Conservation (phyloP, 2,113 vertebrate species). For the Illadopsis cleaveri region DNA sequence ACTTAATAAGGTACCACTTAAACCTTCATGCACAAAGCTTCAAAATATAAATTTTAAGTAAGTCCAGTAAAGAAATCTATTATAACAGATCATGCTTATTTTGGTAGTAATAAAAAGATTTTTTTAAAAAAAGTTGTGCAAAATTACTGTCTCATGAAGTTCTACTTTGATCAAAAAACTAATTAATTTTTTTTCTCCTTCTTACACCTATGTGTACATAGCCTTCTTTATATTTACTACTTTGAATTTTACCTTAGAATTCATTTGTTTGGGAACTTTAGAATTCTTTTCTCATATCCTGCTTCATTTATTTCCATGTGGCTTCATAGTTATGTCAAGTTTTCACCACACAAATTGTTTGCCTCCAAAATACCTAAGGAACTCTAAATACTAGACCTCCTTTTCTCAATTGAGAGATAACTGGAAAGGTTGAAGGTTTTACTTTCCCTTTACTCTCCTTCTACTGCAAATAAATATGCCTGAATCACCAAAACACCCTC, state of each 20-base stretch:
- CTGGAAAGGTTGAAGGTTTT: neutral
- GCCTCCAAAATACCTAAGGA: neutral
- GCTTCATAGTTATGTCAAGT: neutral
- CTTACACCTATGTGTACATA: neutral
- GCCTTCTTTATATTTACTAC: accelerated
- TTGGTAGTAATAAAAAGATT: neutral
- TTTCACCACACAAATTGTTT: neutral
- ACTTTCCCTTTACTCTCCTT: neutral
- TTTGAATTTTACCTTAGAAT: neutral
- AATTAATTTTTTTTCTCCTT: neutral
- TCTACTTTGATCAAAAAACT: neutral
- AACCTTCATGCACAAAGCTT: accelerated
- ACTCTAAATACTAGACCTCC: neutral
- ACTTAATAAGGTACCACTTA: neutral
- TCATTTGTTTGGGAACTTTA: neutral
- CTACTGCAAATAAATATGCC: neutral
- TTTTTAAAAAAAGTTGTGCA: neutral
- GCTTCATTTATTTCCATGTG: neutral
- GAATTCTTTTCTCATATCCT: neutral
- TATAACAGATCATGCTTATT: neutral
- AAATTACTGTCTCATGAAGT: neutral
- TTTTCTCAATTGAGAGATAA: neutral
- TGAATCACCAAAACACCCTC: neutral
- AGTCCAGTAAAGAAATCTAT: neutral
- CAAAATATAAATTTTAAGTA: neutral